These are phyloP conservation scores for Petrolisthes cinctipes DNA, from an alignment of 2,888 invertebrate species.

Conservation along the genomic window DNA sequence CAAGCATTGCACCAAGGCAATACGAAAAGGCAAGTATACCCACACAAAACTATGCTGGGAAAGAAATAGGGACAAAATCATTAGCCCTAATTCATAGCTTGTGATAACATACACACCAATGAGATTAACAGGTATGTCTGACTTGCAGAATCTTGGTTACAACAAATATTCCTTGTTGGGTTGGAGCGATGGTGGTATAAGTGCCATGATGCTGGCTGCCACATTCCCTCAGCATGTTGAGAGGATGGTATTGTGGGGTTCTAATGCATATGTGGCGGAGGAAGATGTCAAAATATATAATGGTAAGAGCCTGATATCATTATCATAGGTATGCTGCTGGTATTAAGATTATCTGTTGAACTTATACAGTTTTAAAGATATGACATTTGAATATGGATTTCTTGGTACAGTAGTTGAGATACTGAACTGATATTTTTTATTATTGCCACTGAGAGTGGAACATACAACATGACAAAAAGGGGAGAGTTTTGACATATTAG, in stretches of 20 bases:
- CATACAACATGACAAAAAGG: not conserved
- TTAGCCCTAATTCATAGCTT: no score
- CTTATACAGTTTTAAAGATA: not conserved
- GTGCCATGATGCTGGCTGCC: slow-evolving; percentile 82
- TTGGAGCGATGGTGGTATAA: slow-evolving; percentile 91
- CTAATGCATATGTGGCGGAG: slow-evolving; percentile 81
- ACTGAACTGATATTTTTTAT: no score
- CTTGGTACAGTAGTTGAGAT: no score
- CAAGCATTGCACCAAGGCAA: no score
- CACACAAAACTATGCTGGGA: no score
- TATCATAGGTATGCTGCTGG: not conserved
- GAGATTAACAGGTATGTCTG: no score
- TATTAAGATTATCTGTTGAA: not conserved
- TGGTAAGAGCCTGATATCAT: slow-evolving; percentile 71
- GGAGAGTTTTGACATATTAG: no score
- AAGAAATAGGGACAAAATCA: no score
- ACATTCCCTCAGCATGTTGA: slow-evolving; percentile 77
- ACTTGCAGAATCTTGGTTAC: slow-evolving; percentile 75
- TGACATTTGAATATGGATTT: not conserved
- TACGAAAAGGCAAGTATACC: no score
- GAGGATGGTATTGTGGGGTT: slow-evolving; percentile 84
- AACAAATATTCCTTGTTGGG: slow-evolving; percentile 83
- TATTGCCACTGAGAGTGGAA: not conserved
- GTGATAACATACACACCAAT: no score
- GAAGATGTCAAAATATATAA: slow-evolving; percentile 78